A percentile compares a stretch with the other conserved stretches of the same genome.
Evolutionary conservation across 2,113 vertebrate genomes (phyloP).

Genomic region (Protobothrops flavoviridis): DNA sequence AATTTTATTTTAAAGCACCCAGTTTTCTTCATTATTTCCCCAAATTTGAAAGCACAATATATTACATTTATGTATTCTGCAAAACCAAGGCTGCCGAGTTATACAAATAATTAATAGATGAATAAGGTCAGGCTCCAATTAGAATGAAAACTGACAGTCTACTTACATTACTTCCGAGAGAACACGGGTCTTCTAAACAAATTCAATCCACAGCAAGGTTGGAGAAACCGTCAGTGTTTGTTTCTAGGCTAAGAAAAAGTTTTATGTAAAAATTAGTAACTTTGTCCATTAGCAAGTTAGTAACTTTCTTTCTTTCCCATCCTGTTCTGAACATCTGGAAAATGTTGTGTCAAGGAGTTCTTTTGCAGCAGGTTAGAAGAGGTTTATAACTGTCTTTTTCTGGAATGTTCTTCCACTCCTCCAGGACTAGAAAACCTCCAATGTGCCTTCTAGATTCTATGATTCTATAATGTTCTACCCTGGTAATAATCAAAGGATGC

Average conservation of each 20-base stretch:
- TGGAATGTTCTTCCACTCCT: neutral
- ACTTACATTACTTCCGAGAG: conserved; percentile 54
- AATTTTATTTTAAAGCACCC: neutral
- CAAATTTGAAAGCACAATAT: neutral
- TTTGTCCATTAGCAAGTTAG: neutral
- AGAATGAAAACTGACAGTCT: neutral
- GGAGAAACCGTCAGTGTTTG: neutral
- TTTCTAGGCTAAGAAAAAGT: neutral
- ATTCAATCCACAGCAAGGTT: conserved; percentile 3
- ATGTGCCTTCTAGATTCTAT: neutral
- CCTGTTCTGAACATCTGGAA: neutral
- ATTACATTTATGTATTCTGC: neutral
- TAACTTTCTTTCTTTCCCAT: neutral
- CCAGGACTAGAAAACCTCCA: neutral
- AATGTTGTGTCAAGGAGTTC: neutral
- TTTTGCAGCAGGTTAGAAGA: neutral
- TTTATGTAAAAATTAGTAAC: neutral
- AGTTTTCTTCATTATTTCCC: neutral
- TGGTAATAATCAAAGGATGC: neutral
- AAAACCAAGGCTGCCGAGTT: neutral
- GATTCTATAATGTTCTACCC: neutral
- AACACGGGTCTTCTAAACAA: neutral
- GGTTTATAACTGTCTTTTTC: neutral
- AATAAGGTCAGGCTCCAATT: neutral
- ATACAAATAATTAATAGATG: neutral